phyloP scores from a whole-genome alignment of 2,797 vertebrate genomes.

The Sebastes taczanowskii region DNA sequence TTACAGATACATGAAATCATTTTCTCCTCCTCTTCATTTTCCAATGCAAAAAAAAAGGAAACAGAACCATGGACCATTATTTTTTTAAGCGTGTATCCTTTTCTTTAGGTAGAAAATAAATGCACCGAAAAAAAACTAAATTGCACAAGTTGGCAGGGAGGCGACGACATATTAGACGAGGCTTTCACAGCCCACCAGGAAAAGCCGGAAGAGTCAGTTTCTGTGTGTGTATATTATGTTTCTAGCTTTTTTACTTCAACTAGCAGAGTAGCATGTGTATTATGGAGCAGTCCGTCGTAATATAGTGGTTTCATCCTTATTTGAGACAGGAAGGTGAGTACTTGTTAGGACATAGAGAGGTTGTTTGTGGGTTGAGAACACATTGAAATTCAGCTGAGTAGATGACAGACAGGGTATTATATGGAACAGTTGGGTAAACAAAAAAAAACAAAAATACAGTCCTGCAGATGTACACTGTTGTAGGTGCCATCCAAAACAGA shows the following conservation, averaged over 20 bases:
- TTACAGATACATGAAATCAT: constrained; percentile 84
- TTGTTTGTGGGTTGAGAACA: not conserved
- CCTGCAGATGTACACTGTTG: constrained; percentile 22
- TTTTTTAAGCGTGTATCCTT: constrained; percentile 48
- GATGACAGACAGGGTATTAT: not conserved
- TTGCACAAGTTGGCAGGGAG: constrained; percentile 55
- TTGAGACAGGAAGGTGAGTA: constrained; percentile 34
- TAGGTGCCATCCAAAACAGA: constrained; percentile 31
- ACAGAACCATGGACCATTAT: constrained; percentile 55
- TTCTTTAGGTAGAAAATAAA: constrained; percentile 73
- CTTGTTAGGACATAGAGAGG: constrained; percentile 40
- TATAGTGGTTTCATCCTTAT: constrained; percentile 30
- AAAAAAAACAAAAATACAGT: constrained; percentile 2
- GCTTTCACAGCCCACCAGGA: constrained; percentile 41
- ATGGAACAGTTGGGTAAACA: constrained; percentile 4
- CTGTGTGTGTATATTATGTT: constrained; percentile 20
- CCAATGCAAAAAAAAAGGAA: constrained; percentile 64
- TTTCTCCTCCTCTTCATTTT: constrained; percentile 45
- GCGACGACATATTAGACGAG: constrained; percentile 26
- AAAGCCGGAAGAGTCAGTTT: constrained; percentile 29
- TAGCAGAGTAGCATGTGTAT: constrained; percentile 33
- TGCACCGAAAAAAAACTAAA: constrained; percentile 39
- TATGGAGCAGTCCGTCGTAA: constrained; percentile 13
- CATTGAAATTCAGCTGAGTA: not conserved
- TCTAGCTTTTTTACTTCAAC: constrained; percentile 35